A percentile compares a stretch with the other conserved stretches of the same genome.
Evolutionary conservation across 2,888 invertebrate genomes (phyloP).

Genomic region (Congeria kusceri): DNA sequence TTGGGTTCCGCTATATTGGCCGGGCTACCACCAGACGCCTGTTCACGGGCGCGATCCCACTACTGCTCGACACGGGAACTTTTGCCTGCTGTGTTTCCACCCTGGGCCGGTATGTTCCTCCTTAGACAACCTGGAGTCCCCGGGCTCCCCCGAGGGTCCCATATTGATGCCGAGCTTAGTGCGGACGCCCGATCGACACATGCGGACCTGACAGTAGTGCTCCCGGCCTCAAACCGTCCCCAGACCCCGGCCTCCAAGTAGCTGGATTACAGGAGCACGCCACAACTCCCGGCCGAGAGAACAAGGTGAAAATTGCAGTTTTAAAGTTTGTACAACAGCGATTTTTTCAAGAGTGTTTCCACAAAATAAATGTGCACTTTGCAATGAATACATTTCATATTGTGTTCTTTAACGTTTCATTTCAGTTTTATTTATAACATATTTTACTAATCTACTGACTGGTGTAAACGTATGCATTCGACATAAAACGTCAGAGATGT

Average conservation of each 20-base stretch:
- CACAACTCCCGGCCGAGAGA: constrained; percentile 90
- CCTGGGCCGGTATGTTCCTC: constrained; percentile 93
- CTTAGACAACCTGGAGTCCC: constrained; percentile 95
- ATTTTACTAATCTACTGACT: no score
- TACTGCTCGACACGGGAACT: constrained; percentile 99
- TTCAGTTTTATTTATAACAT: no score
- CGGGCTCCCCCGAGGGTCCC: constrained; percentile 94
- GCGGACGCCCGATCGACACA: constrained; percentile 94
- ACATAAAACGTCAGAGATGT: no score
- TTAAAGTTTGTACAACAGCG: no score
- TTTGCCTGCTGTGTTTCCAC: constrained; percentile 94
- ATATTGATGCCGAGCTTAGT: constrained; percentile 99
- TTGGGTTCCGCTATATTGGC: constrained; percentile 91
- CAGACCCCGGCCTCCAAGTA: constrained; percentile 95
- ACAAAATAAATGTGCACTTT: no score
- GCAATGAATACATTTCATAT: no score
- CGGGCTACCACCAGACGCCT: constrained; percentile 91
- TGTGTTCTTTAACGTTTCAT: no score
- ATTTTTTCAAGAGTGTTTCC: no score
- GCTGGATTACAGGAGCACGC: constrained; percentile 99
- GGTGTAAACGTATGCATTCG: no score
- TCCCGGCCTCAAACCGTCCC: constrained; percentile 97
- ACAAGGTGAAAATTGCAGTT: no score
- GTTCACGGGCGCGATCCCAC: constrained; percentile 99
- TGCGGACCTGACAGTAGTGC: constrained; percentile 88